phyloP scores from a whole-genome alignment of 2,888 invertebrate species.

The Tachystola acroxantha region DNA sequence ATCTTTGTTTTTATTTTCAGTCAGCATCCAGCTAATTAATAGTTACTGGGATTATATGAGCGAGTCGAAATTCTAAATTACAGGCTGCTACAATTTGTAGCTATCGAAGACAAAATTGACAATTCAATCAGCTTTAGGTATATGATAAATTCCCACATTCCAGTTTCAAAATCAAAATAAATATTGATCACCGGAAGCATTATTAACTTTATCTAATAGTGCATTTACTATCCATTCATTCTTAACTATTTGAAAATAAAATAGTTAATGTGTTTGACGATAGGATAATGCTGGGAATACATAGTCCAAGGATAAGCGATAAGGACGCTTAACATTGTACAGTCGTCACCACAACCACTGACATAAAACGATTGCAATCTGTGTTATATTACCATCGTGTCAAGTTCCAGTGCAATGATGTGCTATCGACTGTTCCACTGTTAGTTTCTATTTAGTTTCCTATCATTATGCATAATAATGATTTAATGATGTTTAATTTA shows the following conservation, averaged over 20 bases:
- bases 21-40: too few relatives aligned
- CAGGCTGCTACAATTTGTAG: too few relatives aligned
- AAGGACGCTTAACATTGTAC: constrained; percentile 1
- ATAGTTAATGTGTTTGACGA: not conserved
- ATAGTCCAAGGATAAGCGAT: constrained; percentile 1
- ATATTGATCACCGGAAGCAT: constrained; percentile 21
- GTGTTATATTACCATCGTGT: too few relatives aligned
- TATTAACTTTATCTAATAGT: constrained; percentile 7
- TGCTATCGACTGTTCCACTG: too few relatives aligned
- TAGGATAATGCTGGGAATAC: constrained; percentile 3
- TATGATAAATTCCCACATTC: constrained; percentile 27
- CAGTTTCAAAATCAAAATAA: constrained; percentile 19
- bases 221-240: constrained; percentile 14
- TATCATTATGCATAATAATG: constrained; percentile 1
- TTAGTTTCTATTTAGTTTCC: not conserved
- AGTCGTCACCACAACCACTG: too few relatives aligned
- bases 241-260: constrained; percentile 4
- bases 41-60: too few relatives aligned
- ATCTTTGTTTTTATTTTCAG: too few relatives aligned
- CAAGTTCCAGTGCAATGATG: too few relatives aligned
- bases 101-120: too few relatives aligned
- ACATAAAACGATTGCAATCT: too few relatives aligned
- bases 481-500: not conserved
- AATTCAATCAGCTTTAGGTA: too few relatives aligned
- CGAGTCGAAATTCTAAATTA: too few relatives aligned